phyloP scores from a whole-genome alignment of 2,888 invertebrate genomes.

The Cremastobaeus sp. region DNA sequence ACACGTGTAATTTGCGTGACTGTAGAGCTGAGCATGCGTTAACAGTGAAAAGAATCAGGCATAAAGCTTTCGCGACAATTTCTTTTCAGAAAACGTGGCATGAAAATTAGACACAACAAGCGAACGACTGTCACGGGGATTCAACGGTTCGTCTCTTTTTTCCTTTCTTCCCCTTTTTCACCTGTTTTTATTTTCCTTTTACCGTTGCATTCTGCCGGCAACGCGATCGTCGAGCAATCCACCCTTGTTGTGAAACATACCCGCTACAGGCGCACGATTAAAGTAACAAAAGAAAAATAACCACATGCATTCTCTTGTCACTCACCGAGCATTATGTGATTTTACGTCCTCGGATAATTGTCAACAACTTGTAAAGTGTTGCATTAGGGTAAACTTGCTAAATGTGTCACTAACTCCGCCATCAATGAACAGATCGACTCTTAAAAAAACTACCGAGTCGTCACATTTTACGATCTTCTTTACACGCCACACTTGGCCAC shows the following conservation, averaged over 20 bases:
- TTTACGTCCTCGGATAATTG: constrained; percentile 18
- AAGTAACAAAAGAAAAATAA: constrained; percentile 52
- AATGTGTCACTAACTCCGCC: constrained; percentile 10
- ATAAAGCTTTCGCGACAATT: constrained; percentile 45
- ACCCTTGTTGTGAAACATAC: constrained; percentile 43
- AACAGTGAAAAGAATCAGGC: constrained; percentile 33
- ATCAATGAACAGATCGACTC: too few species aligned
- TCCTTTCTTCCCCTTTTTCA: constrained; percentile 20
- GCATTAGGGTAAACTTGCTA: not conserved
- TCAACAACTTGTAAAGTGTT: not conserved
- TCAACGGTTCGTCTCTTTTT: constrained; percentile 24
- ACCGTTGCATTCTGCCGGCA: constrained; percentile 34
- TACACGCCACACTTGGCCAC: too few species aligned
- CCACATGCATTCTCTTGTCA: constrained; percentile 11
- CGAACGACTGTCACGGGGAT: constrained; percentile 58
- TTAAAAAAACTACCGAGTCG: too few species aligned
- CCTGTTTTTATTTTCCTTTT: constrained; percentile 33
- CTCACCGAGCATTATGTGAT: constrained; percentile 38
- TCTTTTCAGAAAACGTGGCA: constrained; percentile 53
- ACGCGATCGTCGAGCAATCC: constrained; percentile 40
- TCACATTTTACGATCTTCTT: too few species aligned
- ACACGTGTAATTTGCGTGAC: constrained; percentile 22
- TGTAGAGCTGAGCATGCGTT: constrained; percentile 6
- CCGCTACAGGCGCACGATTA: constrained; percentile 50
- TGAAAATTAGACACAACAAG: constrained; percentile 62